These are phyloP conservation scores for Balearica regulorum DNA, from an alignment of 2,797 vertebrate genomes.

Conservation along the genomic window DNA sequence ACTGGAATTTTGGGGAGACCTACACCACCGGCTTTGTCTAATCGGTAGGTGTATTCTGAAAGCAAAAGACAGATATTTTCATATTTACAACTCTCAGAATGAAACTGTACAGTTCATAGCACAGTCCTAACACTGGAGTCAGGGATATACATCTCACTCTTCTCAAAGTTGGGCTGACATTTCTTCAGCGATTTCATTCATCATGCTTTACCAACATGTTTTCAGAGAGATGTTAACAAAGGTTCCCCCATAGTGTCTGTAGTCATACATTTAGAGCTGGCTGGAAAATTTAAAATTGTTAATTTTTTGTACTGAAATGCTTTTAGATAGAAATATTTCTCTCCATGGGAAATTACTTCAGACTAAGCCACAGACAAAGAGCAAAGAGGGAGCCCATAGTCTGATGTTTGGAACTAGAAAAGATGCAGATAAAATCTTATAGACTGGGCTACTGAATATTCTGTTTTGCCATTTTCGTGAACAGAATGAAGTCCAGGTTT, in stretches of 20 bases:
- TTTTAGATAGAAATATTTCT: neutral
- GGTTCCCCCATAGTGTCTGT: neutral
- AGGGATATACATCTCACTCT: neutral
- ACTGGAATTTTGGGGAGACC: constrained; percentile 92
- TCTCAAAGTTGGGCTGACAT: neutral
- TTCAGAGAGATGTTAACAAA: neutral
- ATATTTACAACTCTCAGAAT: neutral
- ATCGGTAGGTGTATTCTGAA: constrained; percentile 86
- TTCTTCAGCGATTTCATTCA: neutral
- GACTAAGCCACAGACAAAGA: neutral
- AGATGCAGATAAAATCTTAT: neutral
- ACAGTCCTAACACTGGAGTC: neutral
- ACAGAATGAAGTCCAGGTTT: neutral
- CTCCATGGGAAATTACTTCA: neutral
- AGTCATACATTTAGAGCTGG: neutral
- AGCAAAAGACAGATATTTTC: neutral
- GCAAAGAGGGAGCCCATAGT: neutral
- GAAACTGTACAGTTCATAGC: neutral
- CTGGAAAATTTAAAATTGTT: neutral
- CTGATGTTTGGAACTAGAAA: neutral
- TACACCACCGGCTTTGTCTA: constrained; percentile 72
- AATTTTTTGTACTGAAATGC: neutral
- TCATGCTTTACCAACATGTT: neutral
- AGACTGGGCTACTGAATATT: neutral
- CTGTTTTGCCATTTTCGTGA: neutral